Base-by-base conservation (phyloP, 2,797 vertebrate genomes). In the Gobio occitaniae region DNA sequence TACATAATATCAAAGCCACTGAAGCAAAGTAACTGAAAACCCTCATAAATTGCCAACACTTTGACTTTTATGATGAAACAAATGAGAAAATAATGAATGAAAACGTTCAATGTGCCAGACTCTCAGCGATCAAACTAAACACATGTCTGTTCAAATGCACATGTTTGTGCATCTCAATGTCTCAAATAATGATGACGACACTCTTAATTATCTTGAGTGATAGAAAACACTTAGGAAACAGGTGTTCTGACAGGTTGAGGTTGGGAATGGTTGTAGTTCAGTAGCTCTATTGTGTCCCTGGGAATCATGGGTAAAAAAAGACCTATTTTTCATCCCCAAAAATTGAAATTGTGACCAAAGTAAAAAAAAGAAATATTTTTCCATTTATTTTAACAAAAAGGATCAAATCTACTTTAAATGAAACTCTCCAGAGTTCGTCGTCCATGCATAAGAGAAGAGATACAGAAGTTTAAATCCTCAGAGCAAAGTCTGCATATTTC, bases 1-100 rank as follows among this genome's bases (percentile, higher is more conserved):
- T 80, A 32, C 77, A 85, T 80, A 74, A 85, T 63, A 85, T 80
- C 76, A 84, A 79, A 84, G 83, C 54, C 4, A 47, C 32, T 11
- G 29, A 52, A 41, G 8, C 8, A 44, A 21, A 54, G n/a, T 32
- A 54, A 77, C 82, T 63, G 47, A 82, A 82, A 82, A 21, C 56
- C 44, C 44, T 69, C 63, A 78, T 84, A 44, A 71, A 84, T 52
- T 65, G 76, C 54, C 59, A 75, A 52, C 72, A 41, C 47, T n/a
- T 38, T 56, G 63, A 69, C 74, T 84, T 78, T 50, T 36, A 74
- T 54, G 78, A 80, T 80, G 63, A 68, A 80, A 69, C 17, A 50
- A 52, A 38, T 52, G 2, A 38, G 50, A 79, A 81, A 38, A 54
- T 36, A 25, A 38, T n/a, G 9, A 21, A 41, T 56, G 11, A 38